phyloP scores from a whole-genome alignment of 2,113 vertebrate species.

The Copsychus sechellarum region DNA sequence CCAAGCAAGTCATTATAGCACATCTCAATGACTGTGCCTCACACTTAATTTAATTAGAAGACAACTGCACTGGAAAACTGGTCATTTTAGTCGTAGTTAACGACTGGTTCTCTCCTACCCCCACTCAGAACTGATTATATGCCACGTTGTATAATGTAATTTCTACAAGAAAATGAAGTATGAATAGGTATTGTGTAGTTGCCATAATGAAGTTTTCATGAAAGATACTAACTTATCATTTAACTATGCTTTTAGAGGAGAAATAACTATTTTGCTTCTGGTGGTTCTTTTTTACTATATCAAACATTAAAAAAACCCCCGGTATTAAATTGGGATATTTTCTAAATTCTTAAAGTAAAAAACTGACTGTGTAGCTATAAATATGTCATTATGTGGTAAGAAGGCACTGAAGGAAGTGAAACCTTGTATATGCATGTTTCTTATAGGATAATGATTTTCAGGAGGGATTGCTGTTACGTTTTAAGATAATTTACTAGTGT shows the following conservation, averaged over 20 bases:
- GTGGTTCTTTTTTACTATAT: background rate
- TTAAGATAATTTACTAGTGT: background rate
- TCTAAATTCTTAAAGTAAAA: background rate
- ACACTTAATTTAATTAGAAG: constrained; percentile 56
- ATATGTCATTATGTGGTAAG: background rate
- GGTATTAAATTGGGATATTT: background rate
- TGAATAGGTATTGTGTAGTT: background rate
- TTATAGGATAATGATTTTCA: background rate
- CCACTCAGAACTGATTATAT: constrained; percentile 19
- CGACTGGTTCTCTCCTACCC: background rate
- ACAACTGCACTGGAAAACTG: constrained; percentile 43
- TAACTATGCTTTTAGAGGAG: background rate
- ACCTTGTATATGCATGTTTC: background rate
- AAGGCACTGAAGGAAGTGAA: background rate
- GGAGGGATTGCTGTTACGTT: background rate
- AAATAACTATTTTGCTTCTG: constrained; percentile 2
- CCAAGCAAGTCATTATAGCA: constrained; percentile 16
- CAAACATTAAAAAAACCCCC: fast-evolving
- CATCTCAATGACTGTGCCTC: constrained; percentile 1
- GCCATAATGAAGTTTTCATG: constrained; percentile 23
- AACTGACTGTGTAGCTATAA: background rate
- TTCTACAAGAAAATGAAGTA: constrained; percentile 32
- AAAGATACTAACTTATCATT: constrained; percentile 16
- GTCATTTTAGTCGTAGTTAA: constrained; percentile 44
- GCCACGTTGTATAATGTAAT: background rate